phyloP scores from a whole-genome alignment of 2,113 vertebrate species.

The Mastomys natalensis region DNA sequence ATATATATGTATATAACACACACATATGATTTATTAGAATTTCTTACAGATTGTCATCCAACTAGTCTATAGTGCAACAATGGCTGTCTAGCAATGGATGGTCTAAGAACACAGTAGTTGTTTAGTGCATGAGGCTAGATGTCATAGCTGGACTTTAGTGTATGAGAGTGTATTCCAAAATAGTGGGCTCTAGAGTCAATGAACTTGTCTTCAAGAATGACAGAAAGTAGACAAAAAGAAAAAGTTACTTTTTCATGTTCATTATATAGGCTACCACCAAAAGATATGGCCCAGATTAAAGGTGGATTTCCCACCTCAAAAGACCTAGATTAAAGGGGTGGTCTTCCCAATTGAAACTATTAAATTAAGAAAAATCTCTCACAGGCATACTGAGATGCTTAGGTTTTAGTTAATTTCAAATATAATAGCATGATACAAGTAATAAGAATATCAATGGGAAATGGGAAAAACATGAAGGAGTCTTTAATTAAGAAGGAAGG shows the following conservation, averaged over 20 bases:
- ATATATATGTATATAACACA: too few relatives aligned
- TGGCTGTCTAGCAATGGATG: not conserved
- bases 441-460: not conserved
- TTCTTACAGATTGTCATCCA: not conserved
- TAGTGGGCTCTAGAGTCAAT: not conserved
- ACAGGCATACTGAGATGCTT: not conserved
- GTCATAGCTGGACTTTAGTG: too few relatives aligned
- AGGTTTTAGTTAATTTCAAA: not conserved
- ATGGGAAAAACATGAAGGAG: not conserved
- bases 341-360: not conserved
- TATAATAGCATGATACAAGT: not conserved
- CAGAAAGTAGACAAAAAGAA: not conserved
- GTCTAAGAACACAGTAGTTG: not conserved
- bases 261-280: not conserved
- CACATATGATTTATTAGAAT: not conserved
- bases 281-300: not conserved
- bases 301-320: not conserved
- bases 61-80: not conserved
- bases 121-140: too few relatives aligned
- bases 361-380: not conserved
- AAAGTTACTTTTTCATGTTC: not conserved
- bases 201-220: not conserved
- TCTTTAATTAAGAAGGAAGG: not conserved
- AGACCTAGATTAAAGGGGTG: not conserved
- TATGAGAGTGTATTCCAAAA: not conserved